A percentile compares a stretch with the other conserved stretches of the same genome.
These are phyloP conservation scores for Imbricaverruca yamaguchii DNA, from an alignment of 2,888 invertebrate genomes.

Conservation along the genomic window DNA sequence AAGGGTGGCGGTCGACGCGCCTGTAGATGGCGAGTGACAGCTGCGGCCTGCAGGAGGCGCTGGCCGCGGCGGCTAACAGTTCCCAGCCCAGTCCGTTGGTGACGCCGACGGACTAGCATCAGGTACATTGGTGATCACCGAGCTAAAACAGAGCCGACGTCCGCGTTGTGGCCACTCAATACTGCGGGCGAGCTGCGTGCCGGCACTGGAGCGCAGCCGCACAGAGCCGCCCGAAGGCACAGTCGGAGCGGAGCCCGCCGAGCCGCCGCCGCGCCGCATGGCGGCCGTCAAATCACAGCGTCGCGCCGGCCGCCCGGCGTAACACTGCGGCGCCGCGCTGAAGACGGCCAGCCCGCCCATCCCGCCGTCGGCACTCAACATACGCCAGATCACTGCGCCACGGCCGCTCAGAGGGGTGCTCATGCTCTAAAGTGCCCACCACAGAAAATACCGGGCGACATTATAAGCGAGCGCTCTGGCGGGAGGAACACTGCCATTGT, in stretches of 20 bases:
- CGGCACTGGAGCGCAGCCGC: background rate
- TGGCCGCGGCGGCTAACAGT: background rate
- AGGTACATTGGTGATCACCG: conserved; percentile 5
- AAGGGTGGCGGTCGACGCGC: too few species aligned
- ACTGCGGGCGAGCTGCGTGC: background rate
- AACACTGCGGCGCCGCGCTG: background rate
- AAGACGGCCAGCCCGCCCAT: too few species aligned
- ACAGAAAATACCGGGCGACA: too few species aligned
- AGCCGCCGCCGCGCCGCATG: background rate
- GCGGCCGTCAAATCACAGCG: background rate
- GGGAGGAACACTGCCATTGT: too few species aligned
- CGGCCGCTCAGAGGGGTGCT: too few species aligned
- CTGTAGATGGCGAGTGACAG: too few species aligned
- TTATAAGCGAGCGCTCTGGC: too few species aligned
- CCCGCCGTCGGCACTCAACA: too few species aligned
- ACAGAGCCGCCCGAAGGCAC: too few species aligned
- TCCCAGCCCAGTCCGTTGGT: background rate
- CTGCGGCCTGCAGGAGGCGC: too few species aligned
- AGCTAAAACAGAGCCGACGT: background rate
- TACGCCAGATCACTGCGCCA: too few species aligned
- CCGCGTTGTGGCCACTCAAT: conserved; percentile 9
- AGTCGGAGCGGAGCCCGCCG: background rate
- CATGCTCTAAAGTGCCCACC: too few species aligned
- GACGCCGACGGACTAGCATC: conserved; percentile 1
- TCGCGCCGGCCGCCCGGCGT: background rate